These are phyloP conservation scores for Upupa epops DNA, from an alignment of 2,113 vertebrate species.

Conservation along the genomic window DNA sequence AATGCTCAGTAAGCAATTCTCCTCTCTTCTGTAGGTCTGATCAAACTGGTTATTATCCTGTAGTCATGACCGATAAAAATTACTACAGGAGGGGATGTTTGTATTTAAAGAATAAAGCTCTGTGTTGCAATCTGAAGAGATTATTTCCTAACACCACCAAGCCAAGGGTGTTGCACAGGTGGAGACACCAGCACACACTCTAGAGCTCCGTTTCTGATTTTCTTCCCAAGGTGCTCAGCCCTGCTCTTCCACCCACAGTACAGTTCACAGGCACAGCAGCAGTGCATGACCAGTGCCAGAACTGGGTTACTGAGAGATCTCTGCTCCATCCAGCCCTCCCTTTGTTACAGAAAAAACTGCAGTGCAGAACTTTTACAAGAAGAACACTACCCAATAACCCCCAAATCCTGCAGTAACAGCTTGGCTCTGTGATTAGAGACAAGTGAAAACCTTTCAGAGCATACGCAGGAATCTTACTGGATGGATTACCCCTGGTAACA, in stretches of 20 bases:
- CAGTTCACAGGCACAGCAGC: background rate
- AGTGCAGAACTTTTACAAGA: background rate
- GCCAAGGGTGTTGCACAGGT: background rate
- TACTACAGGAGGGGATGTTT: fast-evolving
- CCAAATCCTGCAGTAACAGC: background rate
- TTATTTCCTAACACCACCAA: background rate
- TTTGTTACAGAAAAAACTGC: background rate
- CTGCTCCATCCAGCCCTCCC: background rate
- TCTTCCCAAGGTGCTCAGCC: background rate
- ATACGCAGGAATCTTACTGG: background rate
- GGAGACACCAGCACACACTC: background rate
- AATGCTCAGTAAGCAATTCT: background rate
- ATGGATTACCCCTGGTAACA: background rate
- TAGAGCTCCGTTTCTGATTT: background rate
- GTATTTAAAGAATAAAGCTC: background rate
- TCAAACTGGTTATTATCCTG: background rate
- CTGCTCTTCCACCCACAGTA: background rate
- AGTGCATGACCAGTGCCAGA: background rate
- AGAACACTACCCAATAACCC: background rate
- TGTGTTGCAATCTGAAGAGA: background rate
- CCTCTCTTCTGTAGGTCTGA: background rate
- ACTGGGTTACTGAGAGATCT: background rate
- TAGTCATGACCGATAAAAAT: background rate
- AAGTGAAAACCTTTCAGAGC: background rate
- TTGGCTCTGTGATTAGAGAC: background rate